Base-by-base conservation (phyloP, 1,140 invertebrate species). In the Spodoptera litura region DNA sequence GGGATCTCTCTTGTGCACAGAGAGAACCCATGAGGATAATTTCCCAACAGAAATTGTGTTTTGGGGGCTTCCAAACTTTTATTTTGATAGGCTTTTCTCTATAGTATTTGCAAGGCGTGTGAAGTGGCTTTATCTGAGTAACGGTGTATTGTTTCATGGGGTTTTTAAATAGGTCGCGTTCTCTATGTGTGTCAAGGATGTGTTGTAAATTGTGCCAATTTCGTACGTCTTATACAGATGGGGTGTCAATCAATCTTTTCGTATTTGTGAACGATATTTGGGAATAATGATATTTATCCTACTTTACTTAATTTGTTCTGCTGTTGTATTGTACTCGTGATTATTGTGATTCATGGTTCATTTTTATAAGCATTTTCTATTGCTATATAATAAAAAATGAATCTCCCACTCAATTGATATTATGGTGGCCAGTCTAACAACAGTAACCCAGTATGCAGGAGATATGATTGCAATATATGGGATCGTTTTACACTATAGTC, bases 11-110 rank as follows among this genome's bases (percentile, higher is more conserved):
- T 51, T 70, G 72, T 53, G 64, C 59, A 51, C 49, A 68, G 59
- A 56, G 78, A 64, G 62, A 62, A 2, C 73, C 59, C 73, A 51
- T 20, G 73, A 49, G 73, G 38, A 64, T 75, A 64, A 75, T 75
- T 64, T 62, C 73, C 25, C 58, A 64, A 38, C 73, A 35, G 49
- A 35, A 75, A 75, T 64, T 75, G 73, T 64, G 58, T 75, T 73
- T 59, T 59, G 38, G 71, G n/a, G 20, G 15, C 13, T 59, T 12
- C 38, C 2, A 75, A 75, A 75, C 59, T 75, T 75, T 75, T 75
- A 64, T 75, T 75, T 64, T 56, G 68, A 56, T 56, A 38, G 68
- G 52, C 27, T 71, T 44, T 44, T 10, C 3, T 38, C 6, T n/a
- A 56, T 55, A 55, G 66, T 52, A 49, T 70, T 70, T 70, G 51